Conservation (phyloP, 2,113 vertebrate species). For the Heterotilapia buettikoferi region DNA sequence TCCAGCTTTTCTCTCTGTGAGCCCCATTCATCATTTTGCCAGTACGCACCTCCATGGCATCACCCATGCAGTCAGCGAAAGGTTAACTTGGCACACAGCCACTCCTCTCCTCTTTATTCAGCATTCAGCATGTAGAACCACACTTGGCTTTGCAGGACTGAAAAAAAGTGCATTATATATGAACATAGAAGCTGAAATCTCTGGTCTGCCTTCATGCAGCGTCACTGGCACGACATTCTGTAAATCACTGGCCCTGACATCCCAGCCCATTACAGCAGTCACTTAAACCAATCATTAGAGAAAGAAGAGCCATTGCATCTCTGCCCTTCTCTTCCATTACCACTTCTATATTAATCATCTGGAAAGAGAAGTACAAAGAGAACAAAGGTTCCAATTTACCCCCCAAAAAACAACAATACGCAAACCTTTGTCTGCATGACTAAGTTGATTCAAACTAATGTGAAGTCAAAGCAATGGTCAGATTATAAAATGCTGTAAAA, state of each 20-base stretch:
- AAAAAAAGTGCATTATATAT: not conserved
- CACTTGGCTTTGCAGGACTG: not conserved
- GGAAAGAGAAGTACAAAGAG: slow-evolving; percentile 2
- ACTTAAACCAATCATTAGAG: slow-evolving; percentile 71
- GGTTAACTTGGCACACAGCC: slow-evolving; percentile 39
- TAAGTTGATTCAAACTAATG: not conserved
- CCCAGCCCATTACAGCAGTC: slow-evolving; percentile 66
- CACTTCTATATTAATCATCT: slow-evolving; percentile 50
- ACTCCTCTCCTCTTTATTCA: not conserved
- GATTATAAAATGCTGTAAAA: not conserved
- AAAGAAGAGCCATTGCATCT: slow-evolving; percentile 58
- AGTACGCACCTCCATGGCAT: slow-evolving; percentile 20
- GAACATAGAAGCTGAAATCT: not conserved
- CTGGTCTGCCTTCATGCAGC: not conserved
- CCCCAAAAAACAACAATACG: not conserved
- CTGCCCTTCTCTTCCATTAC: slow-evolving; percentile 50
- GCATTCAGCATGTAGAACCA: slow-evolving; percentile 24
- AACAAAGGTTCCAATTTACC: slow-evolving; percentile 38
- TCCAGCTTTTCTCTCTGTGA: not conserved
- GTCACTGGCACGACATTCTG: not conserved
- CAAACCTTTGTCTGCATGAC: slow-evolving; percentile 6
- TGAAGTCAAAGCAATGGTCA: not conserved
- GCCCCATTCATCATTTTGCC: slow-evolving; percentile 41
- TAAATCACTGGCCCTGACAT: slow-evolving; percentile 47
- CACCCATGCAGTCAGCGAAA: slow-evolving; percentile 40